phyloP scores from a whole-genome alignment of 2,888 invertebrate species.

The Eustalomyia histrio region DNA sequence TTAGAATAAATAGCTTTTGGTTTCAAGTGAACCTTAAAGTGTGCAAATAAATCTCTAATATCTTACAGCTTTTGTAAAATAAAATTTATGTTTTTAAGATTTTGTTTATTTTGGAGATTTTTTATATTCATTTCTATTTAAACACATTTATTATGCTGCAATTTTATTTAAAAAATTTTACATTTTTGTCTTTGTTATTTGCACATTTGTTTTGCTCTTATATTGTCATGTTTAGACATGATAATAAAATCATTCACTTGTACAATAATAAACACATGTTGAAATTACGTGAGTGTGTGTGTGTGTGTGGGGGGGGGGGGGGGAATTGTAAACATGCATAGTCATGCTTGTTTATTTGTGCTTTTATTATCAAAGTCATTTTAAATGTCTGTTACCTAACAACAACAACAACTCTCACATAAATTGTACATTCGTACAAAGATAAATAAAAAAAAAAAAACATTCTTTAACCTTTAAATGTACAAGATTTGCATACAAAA shows the following conservation, averaged over 20 bases:
- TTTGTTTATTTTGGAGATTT: no score
- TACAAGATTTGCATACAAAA: no score
- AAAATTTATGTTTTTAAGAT: no score
- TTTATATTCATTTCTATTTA: no score
- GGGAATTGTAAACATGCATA: background rate
- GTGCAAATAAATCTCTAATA: no score
- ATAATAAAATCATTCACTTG: conserved; percentile 43
- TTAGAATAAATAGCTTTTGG: no score
- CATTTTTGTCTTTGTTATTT: conserved; percentile 15
- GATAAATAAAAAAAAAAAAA: no score
- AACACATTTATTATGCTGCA: background rate
- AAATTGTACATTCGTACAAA: conserved; percentile 4
- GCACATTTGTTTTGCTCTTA: background rate
- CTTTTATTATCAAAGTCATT: conserved; percentile 1
- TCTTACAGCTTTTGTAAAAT: no score
- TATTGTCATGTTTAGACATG: background rate
- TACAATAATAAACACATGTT: conserved; percentile 57
- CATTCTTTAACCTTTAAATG: no score
- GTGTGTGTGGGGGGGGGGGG: no score
- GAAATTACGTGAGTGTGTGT: conserved; percentile 52
- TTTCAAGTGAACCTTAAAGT: no score
- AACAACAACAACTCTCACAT: background rate
- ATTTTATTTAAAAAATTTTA: background rate
- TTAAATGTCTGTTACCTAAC: conserved; percentile 5
- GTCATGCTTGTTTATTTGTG: background rate